A percentile compares a stretch with the other conserved stretches of the same genome.
phyloP scores from a whole-genome alignment of 2,888 invertebrate species.

The Saturnia pavonia region DNA sequence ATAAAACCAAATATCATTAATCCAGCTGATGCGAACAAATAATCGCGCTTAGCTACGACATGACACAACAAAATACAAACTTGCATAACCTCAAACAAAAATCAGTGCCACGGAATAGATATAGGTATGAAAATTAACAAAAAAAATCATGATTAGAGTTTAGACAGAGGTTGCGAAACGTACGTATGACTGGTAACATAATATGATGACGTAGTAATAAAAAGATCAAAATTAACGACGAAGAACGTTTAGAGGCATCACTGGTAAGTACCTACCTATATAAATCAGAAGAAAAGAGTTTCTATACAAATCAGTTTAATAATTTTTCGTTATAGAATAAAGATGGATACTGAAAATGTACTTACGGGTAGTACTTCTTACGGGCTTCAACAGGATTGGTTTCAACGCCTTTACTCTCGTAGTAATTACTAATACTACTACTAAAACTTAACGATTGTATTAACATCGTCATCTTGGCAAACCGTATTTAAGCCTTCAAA shows the following conservation, averaged over 20 bases:
- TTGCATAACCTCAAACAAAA: slow-evolving; percentile 18
- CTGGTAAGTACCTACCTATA: not conserved
- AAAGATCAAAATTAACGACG: not conserved
- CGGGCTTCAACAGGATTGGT: slow-evolving; percentile 50
- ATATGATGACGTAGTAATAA: slow-evolving; percentile 23
- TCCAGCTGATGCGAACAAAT: not conserved
- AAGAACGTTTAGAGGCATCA: not conserved
- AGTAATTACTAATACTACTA: slow-evolving; percentile 79
- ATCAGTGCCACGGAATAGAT: slow-evolving; percentile 15
- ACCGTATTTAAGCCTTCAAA: slow-evolving; percentile 75
- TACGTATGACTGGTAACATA: slow-evolving; percentile 19
- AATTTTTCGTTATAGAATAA: not conserved
- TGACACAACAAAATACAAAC: not conserved
- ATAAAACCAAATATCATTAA: not conserved
- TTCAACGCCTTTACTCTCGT: slow-evolving; percentile 57
- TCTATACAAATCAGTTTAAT: not conserved
- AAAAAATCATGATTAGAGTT: not conserved
- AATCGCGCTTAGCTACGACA: not conserved
- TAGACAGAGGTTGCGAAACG: slow-evolving; percentile 14
- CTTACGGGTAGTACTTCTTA: slow-evolving; percentile 64
- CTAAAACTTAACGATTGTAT: slow-evolving; percentile 80
- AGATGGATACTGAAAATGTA: slow-evolving; percentile 28
- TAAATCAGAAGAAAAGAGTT: not conserved
- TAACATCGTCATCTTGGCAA: slow-evolving; percentile 78
- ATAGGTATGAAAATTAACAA: slow-evolving; percentile 3